A percentile compares a stretch with the other conserved stretches of the same genome.
Evolutionary conservation across 2,888 invertebrate species (phyloP).

Genomic region (Silvanus unidentatus): DNA sequence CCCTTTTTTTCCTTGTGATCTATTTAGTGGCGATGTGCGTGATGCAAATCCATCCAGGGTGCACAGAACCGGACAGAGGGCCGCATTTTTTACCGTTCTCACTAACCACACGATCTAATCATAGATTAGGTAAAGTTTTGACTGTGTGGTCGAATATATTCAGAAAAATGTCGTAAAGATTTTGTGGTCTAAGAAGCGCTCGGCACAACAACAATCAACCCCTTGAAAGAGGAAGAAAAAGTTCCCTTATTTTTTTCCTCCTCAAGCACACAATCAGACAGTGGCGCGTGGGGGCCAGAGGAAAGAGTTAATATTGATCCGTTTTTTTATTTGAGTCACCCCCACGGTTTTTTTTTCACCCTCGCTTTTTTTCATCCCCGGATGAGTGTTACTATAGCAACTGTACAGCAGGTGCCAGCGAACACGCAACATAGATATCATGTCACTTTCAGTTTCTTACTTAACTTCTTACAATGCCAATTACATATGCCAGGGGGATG

Average conservation of each 20-base stretch:
- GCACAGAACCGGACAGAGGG: too few relatives aligned
- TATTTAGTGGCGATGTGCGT: background rate
- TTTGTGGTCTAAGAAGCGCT: too few relatives aligned
- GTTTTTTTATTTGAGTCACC: conserved; percentile 61
- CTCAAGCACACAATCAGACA: conserved; percentile 29
- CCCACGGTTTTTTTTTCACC: conserved; percentile 56
- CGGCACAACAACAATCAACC: too few relatives aligned
- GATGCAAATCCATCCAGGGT: background rate
- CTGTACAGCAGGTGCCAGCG: conserved; percentile 52
- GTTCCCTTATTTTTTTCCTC: too few relatives aligned
- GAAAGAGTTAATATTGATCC: conserved; percentile 66
- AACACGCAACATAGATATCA: conserved; percentile 47
- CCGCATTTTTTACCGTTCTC: too few relatives aligned
- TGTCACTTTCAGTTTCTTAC: conserved; percentile 44
- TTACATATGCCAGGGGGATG: conserved; percentile 17
- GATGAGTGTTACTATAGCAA: conserved; percentile 62
- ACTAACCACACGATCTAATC: too few relatives aligned
- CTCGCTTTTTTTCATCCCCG: conserved; percentile 49
- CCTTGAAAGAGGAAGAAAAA: too few relatives aligned
- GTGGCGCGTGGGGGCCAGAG: conserved; percentile 45
- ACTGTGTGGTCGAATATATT: too few relatives aligned
- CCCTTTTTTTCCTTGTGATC: conserved; percentile 14
- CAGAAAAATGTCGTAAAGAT: too few relatives aligned
- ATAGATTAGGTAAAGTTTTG: too few relatives aligned
- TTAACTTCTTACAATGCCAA: conserved; percentile 36